Conservation (phyloP, 1,140 invertebrate species). For the Dendroctonus valens region DNA sequence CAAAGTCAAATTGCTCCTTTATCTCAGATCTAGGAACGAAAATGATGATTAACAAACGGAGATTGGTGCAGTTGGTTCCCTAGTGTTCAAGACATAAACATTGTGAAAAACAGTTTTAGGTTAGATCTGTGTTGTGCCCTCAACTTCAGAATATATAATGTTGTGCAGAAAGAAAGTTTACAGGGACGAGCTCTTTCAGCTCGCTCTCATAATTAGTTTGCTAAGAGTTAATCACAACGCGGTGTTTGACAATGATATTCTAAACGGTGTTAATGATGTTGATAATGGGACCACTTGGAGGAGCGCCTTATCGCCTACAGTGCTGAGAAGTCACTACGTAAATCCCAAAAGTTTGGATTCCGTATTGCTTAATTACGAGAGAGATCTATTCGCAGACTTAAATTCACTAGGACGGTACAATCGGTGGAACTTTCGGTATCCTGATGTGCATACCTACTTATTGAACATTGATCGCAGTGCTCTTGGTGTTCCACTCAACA, state of each 20-base stretch:
- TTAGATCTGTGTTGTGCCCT: conserved; percentile 5
- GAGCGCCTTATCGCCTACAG: conserved; percentile 53
- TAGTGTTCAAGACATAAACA: conserved; percentile 7
- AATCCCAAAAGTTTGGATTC: conserved; percentile 75
- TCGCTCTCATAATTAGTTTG: conserved; percentile 75
- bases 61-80: background rate
- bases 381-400: conserved; percentile 74
- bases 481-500: conserved; percentile 21
- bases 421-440: conserved; percentile 46
- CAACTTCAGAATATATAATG: conserved; percentile 52
- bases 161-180: conserved; percentile 73
- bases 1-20: too few relatives aligned
- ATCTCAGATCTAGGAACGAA: background rate
- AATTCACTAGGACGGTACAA: conserved; percentile 61
- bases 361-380: conserved; percentile 68
- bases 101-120: background rate
- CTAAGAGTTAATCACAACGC: conserved; percentile 71
- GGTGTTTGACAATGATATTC: conserved; percentile 60
- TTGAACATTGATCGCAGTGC: conserved; percentile 52
- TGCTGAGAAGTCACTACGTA: conserved; percentile 58
- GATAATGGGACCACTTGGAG: conserved; percentile 68
- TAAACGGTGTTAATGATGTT: conserved; percentile 48
- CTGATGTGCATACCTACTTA: conserved; percentile 59
- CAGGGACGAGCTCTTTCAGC: conserved; percentile 73
- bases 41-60: conserved; percentile 24